A percentile compares a stretch with the other conserved stretches of the same genome.
These are phyloP conservation scores for Lissocephala sabroskyi DNA, from an alignment of 2,888 invertebrate genomes.

Conservation along the genomic window DNA sequence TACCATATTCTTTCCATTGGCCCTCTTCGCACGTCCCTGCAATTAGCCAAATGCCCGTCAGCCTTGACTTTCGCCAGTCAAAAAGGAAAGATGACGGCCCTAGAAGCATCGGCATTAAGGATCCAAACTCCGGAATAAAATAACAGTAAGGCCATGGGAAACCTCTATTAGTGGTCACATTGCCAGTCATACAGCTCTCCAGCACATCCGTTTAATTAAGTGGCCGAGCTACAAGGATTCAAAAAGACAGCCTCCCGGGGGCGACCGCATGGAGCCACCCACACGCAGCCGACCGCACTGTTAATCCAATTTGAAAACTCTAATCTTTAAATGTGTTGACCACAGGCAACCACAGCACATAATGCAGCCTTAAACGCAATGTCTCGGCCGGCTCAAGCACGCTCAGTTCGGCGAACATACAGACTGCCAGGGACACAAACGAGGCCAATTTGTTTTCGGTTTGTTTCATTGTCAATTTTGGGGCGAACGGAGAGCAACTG, in stretches of 20 bases:
- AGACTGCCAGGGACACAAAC: background rate
- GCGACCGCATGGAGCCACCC: background rate
- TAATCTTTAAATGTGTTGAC: constrained; percentile 38
- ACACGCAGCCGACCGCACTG: constrained; percentile 4
- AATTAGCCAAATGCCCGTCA: constrained; percentile 55
- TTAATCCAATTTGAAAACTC: constrained; percentile 45
- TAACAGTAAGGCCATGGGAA: no score
- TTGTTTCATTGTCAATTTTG: constrained; percentile 24
- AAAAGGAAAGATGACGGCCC: no score
- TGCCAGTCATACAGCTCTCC: background rate
- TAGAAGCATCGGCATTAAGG: no score
- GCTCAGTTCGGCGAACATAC: background rate
- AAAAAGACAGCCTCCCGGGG: no score
- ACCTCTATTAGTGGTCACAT: constrained; percentile 38
- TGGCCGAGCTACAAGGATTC: constrained; percentile 16
- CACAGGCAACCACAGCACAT: constrained; percentile 36
- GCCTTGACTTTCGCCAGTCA: constrained; percentile 15
- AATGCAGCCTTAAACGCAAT: constrained; percentile 11
- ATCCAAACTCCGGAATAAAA: no score
- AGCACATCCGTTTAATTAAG: constrained; percentile 40
- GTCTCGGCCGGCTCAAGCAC: background rate
- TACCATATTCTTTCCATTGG: no score
- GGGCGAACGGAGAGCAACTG: no score
- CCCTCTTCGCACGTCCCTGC: constrained; percentile 45
- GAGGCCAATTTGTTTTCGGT: constrained; percentile 10